These are phyloP conservation scores for Stigmatopora argus DNA, from an alignment of 2,113 vertebrate species.

Conservation along the genomic window DNA sequence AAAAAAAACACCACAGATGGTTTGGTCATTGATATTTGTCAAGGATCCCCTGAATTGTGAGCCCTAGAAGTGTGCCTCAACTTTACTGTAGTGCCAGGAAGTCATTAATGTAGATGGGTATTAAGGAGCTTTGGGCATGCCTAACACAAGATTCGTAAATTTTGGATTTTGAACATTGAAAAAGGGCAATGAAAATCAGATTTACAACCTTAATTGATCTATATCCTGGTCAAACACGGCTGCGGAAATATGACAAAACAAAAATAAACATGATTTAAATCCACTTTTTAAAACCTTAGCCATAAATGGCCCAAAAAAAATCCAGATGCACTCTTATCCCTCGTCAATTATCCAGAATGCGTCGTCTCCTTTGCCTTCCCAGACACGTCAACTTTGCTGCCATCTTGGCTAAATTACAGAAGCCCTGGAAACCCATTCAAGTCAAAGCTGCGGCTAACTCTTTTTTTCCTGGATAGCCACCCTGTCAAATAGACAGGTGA, in stretches of 20 bases:
- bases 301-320: too few relatives aligned
- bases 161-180: not conserved
- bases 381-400: not conserved
- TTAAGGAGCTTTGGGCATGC: not conserved
- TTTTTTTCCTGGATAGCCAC: conserved; percentile 4
- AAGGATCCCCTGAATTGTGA: not conserved
- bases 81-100: not conserved
- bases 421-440: not conserved
- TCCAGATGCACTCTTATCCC: too few relatives aligned
- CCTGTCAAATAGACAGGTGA: conserved; percentile 2
- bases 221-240: too few relatives aligned
- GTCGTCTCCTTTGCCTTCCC: not conserved
- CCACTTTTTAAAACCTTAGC: too few relatives aligned
- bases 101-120: not conserved
- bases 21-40: conserved; percentile 14
- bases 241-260: too few relatives aligned
- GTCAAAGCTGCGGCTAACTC: not conserved
- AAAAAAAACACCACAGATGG: conserved; percentile 1
- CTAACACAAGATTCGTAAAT: not conserved
- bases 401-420: not conserved
- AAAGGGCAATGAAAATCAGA: not conserved
- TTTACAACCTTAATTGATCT: not conserved
- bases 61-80: conserved; percentile 1
- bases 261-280: too few relatives aligned
- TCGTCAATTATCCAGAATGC: too few relatives aligned